Percentiles rank a stretch among this genome's conserved stretches.
These are phyloP conservation scores for Acanthosepion esculentum DNA, from an alignment of 2,888 invertebrate species.

Conservation along the genomic window DNA sequence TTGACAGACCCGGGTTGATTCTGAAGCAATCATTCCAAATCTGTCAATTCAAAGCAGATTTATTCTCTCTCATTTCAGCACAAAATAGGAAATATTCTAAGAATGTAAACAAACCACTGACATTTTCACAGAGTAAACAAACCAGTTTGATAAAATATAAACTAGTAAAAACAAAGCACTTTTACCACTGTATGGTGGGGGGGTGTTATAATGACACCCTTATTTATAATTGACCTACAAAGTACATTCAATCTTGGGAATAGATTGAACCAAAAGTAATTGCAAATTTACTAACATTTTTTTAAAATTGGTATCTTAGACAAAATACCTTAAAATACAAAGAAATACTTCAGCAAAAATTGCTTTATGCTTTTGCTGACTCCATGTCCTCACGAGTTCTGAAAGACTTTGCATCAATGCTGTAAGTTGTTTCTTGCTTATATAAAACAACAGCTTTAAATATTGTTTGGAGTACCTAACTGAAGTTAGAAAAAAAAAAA, in stretches of 20 bases:
- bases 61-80: neutral
- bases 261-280: neutral
- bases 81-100: neutral
- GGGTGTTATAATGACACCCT: neutral
- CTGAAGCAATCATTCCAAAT: neutral
- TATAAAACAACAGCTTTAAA: too few relatives aligned
- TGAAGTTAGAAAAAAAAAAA: too few relatives aligned
- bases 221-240: neutral
- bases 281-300: neutral
- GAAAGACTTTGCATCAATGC: too few relatives aligned
- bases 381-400: neutral
- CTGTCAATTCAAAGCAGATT: conserved; percentile 13
- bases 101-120: neutral
- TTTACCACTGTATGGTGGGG: neutral
- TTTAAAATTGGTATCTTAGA: neutral
- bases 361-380: neutral
- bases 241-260: neutral
- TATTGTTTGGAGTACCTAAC: too few relatives aligned
- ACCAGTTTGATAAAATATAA: neutral
- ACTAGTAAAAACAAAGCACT: neutral
- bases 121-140: neutral
- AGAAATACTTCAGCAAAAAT: neutral
- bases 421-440: too few relatives aligned
- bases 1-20: neutral
- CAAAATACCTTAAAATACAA: neutral